Conservation (phyloP, 2,888 invertebrate genomes). For the Heliconius charithonia region DNA sequence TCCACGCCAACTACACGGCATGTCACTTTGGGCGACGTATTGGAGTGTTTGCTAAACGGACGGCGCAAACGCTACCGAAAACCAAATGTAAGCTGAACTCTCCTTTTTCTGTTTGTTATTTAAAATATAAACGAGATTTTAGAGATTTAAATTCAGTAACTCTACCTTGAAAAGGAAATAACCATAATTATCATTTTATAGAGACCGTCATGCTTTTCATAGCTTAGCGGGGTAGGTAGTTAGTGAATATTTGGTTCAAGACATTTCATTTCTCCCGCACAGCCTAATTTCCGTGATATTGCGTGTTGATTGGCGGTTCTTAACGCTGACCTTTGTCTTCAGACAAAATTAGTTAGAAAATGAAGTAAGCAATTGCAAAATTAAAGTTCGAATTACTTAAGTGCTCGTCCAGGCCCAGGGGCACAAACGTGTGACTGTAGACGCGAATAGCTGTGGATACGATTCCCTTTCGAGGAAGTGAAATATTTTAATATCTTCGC, state of each 20-base stretch:
- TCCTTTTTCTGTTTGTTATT: not conserved
- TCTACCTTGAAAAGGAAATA: not conserved
- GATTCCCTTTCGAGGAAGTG: no score
- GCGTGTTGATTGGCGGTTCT: not conserved
- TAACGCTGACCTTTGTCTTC: not conserved
- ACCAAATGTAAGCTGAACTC: conserved; percentile 27
- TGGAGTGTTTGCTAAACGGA: conserved; percentile 49
- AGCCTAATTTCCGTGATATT: not conserved
- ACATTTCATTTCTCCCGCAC: not conserved
- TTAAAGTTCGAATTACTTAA: no score
- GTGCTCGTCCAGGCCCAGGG: no score
- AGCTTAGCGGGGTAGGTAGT: not conserved
- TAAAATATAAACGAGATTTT: not conserved
- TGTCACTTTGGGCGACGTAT: conserved; percentile 49
- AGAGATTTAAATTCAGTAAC: not conserved
- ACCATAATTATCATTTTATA: not conserved
- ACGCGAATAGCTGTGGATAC: no score
- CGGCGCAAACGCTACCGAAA: conserved; percentile 52
- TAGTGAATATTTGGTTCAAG: not conserved
- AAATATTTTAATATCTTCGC: no score
- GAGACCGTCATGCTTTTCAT: not conserved
- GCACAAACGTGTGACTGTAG: no score
- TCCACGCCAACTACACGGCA: conserved; percentile 49
- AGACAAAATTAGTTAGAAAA: no score
- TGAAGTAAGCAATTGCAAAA: no score